Percentiles rank a stretch among this genome's conserved stretches.
These are phyloP conservation scores for Auanema sp. DNA, from an alignment of 2,888 invertebrate species.

Conservation along the genomic window DNA sequence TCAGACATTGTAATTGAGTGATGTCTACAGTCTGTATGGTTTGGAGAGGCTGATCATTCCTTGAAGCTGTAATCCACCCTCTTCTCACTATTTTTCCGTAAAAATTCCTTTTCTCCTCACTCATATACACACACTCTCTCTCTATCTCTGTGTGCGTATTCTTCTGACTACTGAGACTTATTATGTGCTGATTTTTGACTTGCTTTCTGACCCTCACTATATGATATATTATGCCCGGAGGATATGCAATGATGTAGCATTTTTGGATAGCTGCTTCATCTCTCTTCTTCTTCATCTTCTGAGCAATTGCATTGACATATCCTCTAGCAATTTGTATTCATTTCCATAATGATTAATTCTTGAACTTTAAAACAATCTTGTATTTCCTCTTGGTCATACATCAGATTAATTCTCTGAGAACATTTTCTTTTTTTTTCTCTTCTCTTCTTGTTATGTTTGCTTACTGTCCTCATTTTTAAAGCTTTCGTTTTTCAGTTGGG, in stretches of 20 bases:
- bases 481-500: not conserved
- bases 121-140: not conserved
- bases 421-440: not conserved
- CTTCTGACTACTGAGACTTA: not conserved
- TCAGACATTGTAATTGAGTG: not conserved
- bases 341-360: too few relatives aligned
- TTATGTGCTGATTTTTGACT: not conserved
- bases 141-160: not conserved
- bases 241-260: too few relatives aligned
- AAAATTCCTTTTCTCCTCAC: too few relatives aligned
- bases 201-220: too few relatives aligned
- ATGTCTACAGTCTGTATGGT: not conserved
- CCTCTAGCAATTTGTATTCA: too few relatives aligned
- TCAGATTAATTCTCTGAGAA: not conserved
- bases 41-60: too few relatives aligned
- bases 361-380: not conserved
- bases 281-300: too few relatives aligned
- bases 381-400: not conserved
- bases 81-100: too few relatives aligned
- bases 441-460: slow-evolving; percentile 2
- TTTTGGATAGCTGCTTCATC: too few relatives aligned
- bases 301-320: too few relatives aligned
- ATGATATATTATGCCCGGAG: too few relatives aligned
- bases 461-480: not conserved
- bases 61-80: too few relatives aligned